phyloP scores from a whole-genome alignment of 2,797 vertebrate species.

The Fistularia commersonii region DNA sequence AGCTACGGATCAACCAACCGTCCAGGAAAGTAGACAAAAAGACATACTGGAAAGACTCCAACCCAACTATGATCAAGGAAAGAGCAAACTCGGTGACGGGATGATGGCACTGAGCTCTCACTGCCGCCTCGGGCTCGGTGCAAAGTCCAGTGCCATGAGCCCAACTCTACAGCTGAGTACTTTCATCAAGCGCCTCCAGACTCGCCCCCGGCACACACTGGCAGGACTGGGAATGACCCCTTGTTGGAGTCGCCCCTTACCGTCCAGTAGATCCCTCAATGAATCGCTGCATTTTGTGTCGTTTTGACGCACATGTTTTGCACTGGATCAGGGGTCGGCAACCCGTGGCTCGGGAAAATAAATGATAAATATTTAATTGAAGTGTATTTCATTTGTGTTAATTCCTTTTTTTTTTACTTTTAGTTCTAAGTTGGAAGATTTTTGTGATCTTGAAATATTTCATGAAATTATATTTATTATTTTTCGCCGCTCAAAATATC shows the following conservation, averaged over 20 bases:
- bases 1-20: conserved; percentile 63
- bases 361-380: too few relatives aligned
- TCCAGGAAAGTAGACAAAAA: conserved; percentile 50
- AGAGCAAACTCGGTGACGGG: conserved; percentile 75
- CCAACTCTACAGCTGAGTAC: conserved; percentile 73
- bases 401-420: too few relatives aligned
- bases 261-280: conserved; percentile 55
- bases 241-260: conserved; percentile 26
- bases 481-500: too few relatives aligned
- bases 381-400: too few relatives aligned
- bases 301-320: too few relatives aligned
- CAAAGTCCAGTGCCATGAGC: conserved; percentile 78
- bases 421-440: too few relatives aligned
- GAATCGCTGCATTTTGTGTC: too few relatives aligned
- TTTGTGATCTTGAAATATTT: too few relatives aligned
- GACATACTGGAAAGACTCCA: conserved; percentile 65
- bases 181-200: conserved; percentile 82
- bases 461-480: too few relatives aligned
- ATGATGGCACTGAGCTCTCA: conserved; percentile 74
- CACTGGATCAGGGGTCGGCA: too few relatives aligned
- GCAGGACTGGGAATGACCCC: conserved; percentile 60
- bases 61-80: conserved; percentile 69
- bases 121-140: conserved; percentile 43
- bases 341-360: too few relatives aligned
- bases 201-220: conserved; percentile 77